phyloP scores from a whole-genome alignment of 2,113 vertebrate genomes.

The Takifugu flavidus region DNA sequence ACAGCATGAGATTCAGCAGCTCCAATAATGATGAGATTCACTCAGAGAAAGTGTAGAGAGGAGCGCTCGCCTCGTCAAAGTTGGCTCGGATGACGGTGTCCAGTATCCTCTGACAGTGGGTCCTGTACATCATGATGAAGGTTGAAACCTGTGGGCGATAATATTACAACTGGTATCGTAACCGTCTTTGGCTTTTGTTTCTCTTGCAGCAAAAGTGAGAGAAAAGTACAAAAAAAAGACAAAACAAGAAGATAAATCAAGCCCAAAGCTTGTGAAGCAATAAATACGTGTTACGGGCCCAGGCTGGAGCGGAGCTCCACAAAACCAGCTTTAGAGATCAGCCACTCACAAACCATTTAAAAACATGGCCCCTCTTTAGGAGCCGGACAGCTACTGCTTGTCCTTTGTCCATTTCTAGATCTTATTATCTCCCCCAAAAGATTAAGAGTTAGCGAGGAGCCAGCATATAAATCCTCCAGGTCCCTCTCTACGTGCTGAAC shows the following conservation, averaged over 20 bases:
- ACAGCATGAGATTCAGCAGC: not conserved
- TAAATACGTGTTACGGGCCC: constrained; percentile 65
- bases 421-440: constrained; percentile 79
- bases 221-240: constrained; percentile 31
- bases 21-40: too few species aligned
- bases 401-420: constrained; percentile 74
- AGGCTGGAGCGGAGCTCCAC: constrained; percentile 48
- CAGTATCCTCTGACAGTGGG: constrained; percentile 98
- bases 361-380: constrained; percentile 73
- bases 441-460: constrained; percentile 79
- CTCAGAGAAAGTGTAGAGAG: constrained; percentile 4
- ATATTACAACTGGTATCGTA: constrained; percentile 17
- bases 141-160: constrained; percentile 86
- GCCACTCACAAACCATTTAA: constrained; percentile 77
- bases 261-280: constrained; percentile 54
- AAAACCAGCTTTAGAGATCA: constrained; percentile 75
- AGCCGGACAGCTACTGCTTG: constrained; percentile 72
- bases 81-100: constrained; percentile 99
- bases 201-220: constrained; percentile 15
- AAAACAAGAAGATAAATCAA: constrained; percentile 70
- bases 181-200: constrained; percentile 17
- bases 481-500: constrained; percentile 72
- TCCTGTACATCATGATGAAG: constrained; percentile 99
- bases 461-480: constrained; percentile 77
- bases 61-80: constrained; percentile 89